Evolutionary conservation across 2,113 vertebrate genomes (phyloP).

Genomic region (Casuarius casuarius): DNA sequence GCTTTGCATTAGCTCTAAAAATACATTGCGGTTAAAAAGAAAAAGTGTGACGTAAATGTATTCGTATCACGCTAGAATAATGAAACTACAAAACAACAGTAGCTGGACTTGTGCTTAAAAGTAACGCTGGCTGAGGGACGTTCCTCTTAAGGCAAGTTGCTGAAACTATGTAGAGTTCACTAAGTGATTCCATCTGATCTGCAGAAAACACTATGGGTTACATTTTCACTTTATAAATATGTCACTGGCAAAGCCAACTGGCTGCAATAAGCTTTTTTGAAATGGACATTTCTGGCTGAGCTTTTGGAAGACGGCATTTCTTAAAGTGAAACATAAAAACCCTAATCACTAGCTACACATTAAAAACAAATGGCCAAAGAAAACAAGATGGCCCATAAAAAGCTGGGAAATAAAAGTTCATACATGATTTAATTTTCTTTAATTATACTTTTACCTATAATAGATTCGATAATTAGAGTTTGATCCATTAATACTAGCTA

Average conservation of each 20-base stretch:
- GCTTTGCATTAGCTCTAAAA: constrained; percentile 20
- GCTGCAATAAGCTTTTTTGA: constrained; percentile 58
- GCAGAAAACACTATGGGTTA: constrained; percentile 61
- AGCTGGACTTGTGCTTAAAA: constrained; percentile 59
- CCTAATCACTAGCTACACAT: constrained; percentile 43
- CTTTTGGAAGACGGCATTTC: constrained; percentile 55
- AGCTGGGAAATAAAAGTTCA: background rate
- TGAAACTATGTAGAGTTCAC: constrained; percentile 42
- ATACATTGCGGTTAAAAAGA: background rate
- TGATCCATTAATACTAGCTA: background rate
- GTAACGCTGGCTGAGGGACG: constrained; percentile 49
- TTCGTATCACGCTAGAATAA: background rate
- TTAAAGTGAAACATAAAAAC: constrained; percentile 61
- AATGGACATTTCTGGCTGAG: constrained; percentile 70
- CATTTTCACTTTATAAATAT: constrained; percentile 77
- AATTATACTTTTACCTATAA: constrained; percentile 35
- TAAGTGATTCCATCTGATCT: constrained; percentile 78
- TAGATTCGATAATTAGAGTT: constrained; percentile 4
- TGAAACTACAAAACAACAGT: constrained; percentile 49
- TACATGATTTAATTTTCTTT: constrained; percentile 38
- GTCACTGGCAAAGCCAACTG: constrained; percentile 71
- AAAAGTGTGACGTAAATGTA: background rate
- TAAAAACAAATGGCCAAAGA: constrained; percentile 61
- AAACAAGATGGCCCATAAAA: constrained; percentile 60
- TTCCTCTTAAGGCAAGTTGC: constrained; percentile 52